Base-by-base conservation (phyloP, 2,888 invertebrate species). In the Malacosoma neustria region DNA sequence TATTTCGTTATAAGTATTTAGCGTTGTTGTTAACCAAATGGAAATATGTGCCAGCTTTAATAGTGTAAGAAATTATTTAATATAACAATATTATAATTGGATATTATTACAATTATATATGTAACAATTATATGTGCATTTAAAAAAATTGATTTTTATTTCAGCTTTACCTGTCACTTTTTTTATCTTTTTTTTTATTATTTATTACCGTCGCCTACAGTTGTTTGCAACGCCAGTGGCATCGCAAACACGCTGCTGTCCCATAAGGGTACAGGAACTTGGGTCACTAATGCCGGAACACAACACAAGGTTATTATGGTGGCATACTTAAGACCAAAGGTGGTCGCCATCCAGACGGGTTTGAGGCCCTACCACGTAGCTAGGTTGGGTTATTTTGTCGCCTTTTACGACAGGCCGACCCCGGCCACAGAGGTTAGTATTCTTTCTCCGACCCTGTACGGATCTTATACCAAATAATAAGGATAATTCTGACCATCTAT, bases 21-120 rank as follows among this genome's bases (percentile, higher is more conserved):
- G 67, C 55, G 51, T 55, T 57, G 65, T 64, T 57, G 71, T 75
- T 74, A 79, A 75, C 65, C 66, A 75, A 71, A 64, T 60, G 57
- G 70, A 72, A 72, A 71, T 72, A 61, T 74, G 72, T 72, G 71
- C 71, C 80, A 84, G 84, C 84, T 84, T 84, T 84, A 84, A 84
- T 84, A 84, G 82, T 56, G 44, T 80, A 84, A 82, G 82, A 63
- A 54, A 71, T 64, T 67, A 48, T 47, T 44, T 43, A 46, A 46
- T 46, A 49, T 29, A 54, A 51, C 54, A 65, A 64, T 68, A 65
- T 63, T 67, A 68, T 67, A 68, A 75, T 69, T 63, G 53, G 66
- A 67, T 61, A 63, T 63, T 65, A 54, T 49, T 48, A 69, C 68
- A 65, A 73, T 70, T 76, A n/a, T n/a, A n/a, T n/a, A n/a, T n/a